phyloP scores from a whole-genome alignment of 2,888 invertebrate genomes.

The Dyspetes luteomarginatus region DNA sequence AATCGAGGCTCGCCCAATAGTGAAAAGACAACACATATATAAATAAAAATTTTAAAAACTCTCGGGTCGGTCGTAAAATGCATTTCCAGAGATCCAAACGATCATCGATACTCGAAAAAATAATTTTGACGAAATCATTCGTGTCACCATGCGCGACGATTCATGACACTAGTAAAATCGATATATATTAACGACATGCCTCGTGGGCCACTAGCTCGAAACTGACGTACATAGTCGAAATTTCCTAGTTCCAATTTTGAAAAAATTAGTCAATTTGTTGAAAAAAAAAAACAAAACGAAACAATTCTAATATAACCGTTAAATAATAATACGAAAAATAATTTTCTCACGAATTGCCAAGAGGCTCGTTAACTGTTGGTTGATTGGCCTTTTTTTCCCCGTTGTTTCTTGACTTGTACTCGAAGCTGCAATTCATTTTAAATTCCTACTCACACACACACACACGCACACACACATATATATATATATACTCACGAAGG shows the following conservation, averaged over 20 bases:
- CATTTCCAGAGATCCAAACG: slow-evolving; percentile 7
- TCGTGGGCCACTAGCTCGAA: slow-evolving; percentile 13
- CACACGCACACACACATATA: background rate
- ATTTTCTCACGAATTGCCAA: slow-evolving; percentile 17
- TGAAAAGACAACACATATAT: background rate
- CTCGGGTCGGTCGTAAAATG: background rate
- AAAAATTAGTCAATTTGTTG: slow-evolving; percentile 53
- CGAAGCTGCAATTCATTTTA: slow-evolving; percentile 7
- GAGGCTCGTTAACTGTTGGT: background rate
- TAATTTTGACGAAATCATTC: slow-evolving; percentile 55
- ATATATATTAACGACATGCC: slow-evolving; percentile 67
- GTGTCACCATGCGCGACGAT: slow-evolving; percentile 61
- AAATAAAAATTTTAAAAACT: background rate
- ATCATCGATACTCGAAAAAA: slow-evolving; percentile 23
- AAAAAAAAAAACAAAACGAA: background rate
- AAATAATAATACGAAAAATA: background rate
- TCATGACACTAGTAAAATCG: slow-evolving; percentile 62
- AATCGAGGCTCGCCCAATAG: no score
- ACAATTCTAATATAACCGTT: slow-evolving; percentile 11
- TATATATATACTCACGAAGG: background rate
- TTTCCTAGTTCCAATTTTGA: slow-evolving; percentile 24
- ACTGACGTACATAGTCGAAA: background rate
- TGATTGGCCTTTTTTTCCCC: slow-evolving; percentile 10
- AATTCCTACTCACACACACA: background rate
- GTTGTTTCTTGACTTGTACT: background rate